Conservation (phyloP, 2,113 vertebrate species). For the Colius striatus region DNA sequence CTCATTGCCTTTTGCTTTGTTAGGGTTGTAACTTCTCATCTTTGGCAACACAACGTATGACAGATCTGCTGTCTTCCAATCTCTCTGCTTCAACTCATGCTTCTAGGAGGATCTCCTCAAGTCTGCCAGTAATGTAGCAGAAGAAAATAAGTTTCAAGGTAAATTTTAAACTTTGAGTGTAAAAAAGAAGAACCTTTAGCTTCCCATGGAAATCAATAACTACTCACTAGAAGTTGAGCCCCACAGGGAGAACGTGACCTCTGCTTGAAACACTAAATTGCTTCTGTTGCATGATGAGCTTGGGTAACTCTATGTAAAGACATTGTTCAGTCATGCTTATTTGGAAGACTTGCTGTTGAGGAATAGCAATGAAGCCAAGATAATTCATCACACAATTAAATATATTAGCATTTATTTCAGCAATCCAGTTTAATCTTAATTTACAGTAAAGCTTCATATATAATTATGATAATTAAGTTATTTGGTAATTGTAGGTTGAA, state of each 20-base stretch:
- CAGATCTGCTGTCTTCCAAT: background rate
- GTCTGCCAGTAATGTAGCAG: background rate
- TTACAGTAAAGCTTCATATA: conserved; percentile 5
- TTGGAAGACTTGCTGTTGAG: conserved; percentile 17
- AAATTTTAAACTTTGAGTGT: background rate
- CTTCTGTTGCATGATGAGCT: background rate
- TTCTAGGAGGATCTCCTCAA: background rate
- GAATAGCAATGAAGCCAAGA: conserved; percentile 46
- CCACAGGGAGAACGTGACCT: background rate
- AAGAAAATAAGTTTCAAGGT: background rate
- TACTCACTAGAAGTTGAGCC: background rate
- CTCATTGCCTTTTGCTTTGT: background rate
- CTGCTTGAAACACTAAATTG: background rate
- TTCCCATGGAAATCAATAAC: background rate
- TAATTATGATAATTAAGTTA: conserved; percentile 51
- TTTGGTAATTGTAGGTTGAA: conserved; percentile 52
- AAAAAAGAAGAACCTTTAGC: background rate
- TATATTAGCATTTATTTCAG: conserved; percentile 56
- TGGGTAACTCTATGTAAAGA: background rate
- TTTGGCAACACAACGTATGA: background rate
- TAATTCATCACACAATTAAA: conserved; percentile 50
- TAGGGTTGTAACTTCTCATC: background rate
- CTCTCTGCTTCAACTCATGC: background rate
- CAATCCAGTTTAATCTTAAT: background rate
- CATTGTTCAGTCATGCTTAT: background rate